Base-by-base conservation (phyloP, 1,140 invertebrate genomes). In the Drosophila subobscura region DNA sequence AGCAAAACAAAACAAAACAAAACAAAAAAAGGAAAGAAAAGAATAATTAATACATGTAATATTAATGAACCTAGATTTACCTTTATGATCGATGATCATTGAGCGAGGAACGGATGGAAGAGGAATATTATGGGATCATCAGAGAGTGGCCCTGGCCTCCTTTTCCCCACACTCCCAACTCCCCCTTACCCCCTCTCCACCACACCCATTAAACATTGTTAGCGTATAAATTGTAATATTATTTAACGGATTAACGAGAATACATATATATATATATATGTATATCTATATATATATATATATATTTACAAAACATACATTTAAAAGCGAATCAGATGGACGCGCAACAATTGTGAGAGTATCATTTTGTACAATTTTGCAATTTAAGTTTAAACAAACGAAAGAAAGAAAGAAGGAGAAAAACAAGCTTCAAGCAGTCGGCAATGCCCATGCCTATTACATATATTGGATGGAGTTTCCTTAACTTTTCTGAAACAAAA, bases 311-410 rank as follows among this genome's bases (percentile, higher is more conserved):
- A 20, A 20, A 20, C 46, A 23, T 58, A 47, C 45, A 47, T 16
- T 22, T 20, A 1, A 29, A 47, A 14, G 12, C 22, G 14, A 47
- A 12, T 16, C 47, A 57, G 44, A 77, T 58, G 57, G 61, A 37
- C 33, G 78, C 70, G 64, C 73, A 88, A 88, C 45, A 63, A 70
- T 56, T 77, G 53, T 73, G 56, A 74, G 52, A 74, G 45, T 89
- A 88, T 86, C 57, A 76, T 88, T 86, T 88, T 86, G 81, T 86
- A 86, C 46, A 88, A 88, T 81, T 85, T 86, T 57, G 81, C 77
- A 88, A 88, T 79, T 88, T 79, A 78, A 77, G 66, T 88, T 88
- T 60, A 72, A 29, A 52, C 61, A 51, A 54, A 63, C 33, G 33
- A 67, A 55, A 46, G 4, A 16, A 20, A 22, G 16, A 16, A 44